A percentile compares a stretch with the other conserved stretches of the same genome.
These are phyloP conservation scores for Poeciliopsis turrubarensis DNA, from an alignment of 2,113 vertebrate species.

Conservation along the genomic window DNA sequence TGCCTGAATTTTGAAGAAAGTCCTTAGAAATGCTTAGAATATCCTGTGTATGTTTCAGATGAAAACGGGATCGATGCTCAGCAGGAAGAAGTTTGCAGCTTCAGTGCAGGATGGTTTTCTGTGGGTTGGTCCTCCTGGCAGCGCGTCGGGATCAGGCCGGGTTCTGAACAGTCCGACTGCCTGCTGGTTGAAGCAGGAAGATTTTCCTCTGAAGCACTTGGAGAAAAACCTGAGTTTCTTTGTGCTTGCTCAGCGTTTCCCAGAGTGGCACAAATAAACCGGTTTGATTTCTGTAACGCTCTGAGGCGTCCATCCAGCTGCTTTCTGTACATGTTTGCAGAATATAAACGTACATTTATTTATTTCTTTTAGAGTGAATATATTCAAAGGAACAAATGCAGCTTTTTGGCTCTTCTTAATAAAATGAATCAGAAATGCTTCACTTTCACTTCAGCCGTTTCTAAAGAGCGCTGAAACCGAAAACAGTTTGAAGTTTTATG, in stretches of 20 bases:
- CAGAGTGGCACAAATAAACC: neutral
- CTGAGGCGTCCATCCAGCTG: neutral
- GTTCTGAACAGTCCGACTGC: too few species aligned
- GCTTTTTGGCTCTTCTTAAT: conserved; percentile 29
- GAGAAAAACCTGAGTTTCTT: neutral
- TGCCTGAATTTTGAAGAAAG: too few species aligned
- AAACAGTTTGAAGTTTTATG: neutral
- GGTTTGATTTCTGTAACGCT: neutral
- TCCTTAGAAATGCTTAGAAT: too few species aligned
- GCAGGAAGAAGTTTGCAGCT: too few species aligned
- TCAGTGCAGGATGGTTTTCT: too few species aligned
- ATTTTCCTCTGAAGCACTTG: neutral
- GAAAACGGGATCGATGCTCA: too few species aligned
- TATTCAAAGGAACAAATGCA: conserved; percentile 15
- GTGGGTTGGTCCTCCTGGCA: too few species aligned
- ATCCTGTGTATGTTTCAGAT: too few species aligned
- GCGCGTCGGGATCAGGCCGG: too few species aligned
- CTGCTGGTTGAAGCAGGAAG: too few species aligned
- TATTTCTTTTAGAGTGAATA: neutral
- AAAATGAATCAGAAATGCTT: neutral
- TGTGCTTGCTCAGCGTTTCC: neutral
- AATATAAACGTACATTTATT: neutral
- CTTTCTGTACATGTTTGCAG: neutral
- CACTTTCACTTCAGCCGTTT: conserved; percentile 18
- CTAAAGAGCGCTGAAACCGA: neutral